These are phyloP conservation scores for Isurus oxyrinchus DNA, from an alignment of 2,113 vertebrate genomes.

Conservation along the genomic window DNA sequence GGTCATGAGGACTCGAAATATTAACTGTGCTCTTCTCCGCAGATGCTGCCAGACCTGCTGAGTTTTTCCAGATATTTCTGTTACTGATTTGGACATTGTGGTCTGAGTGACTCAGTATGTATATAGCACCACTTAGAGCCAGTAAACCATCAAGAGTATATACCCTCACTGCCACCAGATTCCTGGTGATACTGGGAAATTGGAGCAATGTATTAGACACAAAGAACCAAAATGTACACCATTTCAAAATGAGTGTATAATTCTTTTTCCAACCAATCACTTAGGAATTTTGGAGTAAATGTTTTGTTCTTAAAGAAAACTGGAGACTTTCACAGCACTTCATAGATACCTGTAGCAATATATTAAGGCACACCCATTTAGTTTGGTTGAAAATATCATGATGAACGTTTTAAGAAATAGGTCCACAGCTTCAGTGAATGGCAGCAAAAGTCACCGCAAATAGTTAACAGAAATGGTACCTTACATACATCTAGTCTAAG, in stretches of 20 bases:
- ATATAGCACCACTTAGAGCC: neutral
- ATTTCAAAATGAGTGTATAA: neutral
- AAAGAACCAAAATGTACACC: neutral
- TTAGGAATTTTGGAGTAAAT: neutral
- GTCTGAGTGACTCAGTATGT: neutral
- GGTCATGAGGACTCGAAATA: too few species aligned
- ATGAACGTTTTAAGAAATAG: neutral
- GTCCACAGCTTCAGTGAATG: neutral
- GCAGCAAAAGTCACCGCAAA: neutral
- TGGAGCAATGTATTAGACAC: neutral
- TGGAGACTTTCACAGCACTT: neutral
- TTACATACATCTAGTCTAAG: neutral
- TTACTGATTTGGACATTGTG: neutral
- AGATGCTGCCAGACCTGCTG: too few species aligned
- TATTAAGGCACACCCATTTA: neutral
- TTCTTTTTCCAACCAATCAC: neutral
- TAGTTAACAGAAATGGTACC: neutral
- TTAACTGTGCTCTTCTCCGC: too few species aligned
- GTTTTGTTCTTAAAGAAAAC: neutral
- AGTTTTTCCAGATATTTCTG: too few species aligned
- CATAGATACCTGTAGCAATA: neutral
- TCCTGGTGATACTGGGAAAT: neutral
- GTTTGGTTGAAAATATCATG: neutral
- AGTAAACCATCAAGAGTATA: neutral
- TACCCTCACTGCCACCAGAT: neutral